Conservation (phyloP, 1,140 invertebrate species). For the Monomorium pharaonis region DNA sequence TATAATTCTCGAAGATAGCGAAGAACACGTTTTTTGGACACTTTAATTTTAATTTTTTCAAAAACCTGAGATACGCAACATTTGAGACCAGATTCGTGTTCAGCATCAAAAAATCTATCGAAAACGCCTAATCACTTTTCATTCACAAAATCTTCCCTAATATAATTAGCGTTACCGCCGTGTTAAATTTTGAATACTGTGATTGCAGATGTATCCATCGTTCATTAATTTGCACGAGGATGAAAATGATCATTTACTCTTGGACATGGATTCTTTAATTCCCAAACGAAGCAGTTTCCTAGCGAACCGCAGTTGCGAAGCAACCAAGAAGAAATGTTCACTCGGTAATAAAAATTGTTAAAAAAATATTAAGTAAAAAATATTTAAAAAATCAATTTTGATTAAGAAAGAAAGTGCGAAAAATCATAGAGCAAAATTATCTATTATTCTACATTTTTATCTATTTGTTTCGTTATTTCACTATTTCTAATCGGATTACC, state of each 20-base stretch:
- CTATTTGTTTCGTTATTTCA: background rate
- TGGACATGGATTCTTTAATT: slow-evolving; percentile 80
- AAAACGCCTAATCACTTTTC: no score
- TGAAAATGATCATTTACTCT: slow-evolving; percentile 77
- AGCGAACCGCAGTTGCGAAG: slow-evolving; percentile 68
- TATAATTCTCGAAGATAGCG: no score
- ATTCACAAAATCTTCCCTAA: no score
- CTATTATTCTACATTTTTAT: background rate
- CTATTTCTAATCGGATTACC: background rate
- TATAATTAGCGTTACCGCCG: background rate
- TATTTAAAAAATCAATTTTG: background rate
- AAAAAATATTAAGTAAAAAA: background rate
- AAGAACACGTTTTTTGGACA: no score
- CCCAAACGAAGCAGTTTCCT: slow-evolving; percentile 66
- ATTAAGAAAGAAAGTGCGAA: background rate
- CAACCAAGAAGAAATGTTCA: slow-evolving; percentile 76
- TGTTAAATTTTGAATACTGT: slow-evolving; percentile 27
- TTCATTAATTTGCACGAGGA: slow-evolving; percentile 65
- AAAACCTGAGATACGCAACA: no score
- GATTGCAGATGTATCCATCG: slow-evolving; percentile 63
- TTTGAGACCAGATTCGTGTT: no score
- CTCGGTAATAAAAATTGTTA: slow-evolving; percentile 77
- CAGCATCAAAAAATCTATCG: no score
- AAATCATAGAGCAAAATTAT: background rate
- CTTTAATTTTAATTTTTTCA: no score